These are phyloP conservation scores for Entelurus aequoreus DNA, from an alignment of 2,113 vertebrate genomes.

Conservation along the genomic window DNA sequence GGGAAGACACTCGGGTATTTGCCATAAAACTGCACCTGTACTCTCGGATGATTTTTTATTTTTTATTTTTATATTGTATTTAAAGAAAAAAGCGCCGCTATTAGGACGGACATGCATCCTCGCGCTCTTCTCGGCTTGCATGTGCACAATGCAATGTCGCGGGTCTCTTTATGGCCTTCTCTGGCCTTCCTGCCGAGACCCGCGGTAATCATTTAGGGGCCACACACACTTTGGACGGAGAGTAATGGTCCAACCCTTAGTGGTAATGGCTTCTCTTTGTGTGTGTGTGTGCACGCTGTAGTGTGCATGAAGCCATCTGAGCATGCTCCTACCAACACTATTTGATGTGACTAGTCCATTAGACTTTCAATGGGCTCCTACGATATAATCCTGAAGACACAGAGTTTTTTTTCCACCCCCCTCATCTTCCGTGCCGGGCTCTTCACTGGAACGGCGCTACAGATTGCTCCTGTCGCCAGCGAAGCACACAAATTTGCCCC, in stretches of 20 bases:
- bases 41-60: background rate
- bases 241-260: conserved; percentile 63
- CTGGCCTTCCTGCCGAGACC: conserved; percentile 40
- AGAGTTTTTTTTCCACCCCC: conserved; percentile 7
- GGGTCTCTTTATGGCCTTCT: conserved; percentile 45
- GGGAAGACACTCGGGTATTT: background rate
- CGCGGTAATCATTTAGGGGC: conserved; percentile 48
- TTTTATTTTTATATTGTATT: background rate
- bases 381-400: conserved; percentile 61
- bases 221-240: conserved; percentile 56
- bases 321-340: conserved; percentile 50
- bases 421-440: conserved; percentile 5
- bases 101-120: background rate
- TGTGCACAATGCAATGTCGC: conserved; percentile 30
- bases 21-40: background rate
- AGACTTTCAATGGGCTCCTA: conserved; percentile 62
- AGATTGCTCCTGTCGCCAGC: conserved; percentile 58
- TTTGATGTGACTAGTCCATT: conserved; percentile 68
- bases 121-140: conserved; percentile 7
- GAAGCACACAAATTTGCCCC: conserved; percentile 62
- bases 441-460: conserved; percentile 55
- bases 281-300: conserved; percentile 19
- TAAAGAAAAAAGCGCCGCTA: background rate
- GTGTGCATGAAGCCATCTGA: conserved; percentile 43
- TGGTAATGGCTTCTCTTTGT: conserved; percentile 62